Base-by-base conservation (phyloP, 1,140 invertebrate species). In the Eulimnadia texana region DNA sequence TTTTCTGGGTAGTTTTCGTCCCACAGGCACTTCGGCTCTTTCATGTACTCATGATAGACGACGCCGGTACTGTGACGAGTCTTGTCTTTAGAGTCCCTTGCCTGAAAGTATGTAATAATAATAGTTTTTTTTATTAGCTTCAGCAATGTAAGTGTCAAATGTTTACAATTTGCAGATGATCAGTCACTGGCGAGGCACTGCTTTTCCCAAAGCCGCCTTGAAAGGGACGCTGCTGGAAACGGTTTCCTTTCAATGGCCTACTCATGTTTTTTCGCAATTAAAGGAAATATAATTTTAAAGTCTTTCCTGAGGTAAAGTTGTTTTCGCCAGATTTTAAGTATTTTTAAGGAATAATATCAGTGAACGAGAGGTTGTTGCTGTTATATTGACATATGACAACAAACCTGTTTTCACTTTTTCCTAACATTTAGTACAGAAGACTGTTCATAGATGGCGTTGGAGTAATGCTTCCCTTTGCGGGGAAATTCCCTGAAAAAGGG, bases 1-100 rank as follows among this genome's bases (percentile, higher is more conserved):
- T 80, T 80, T 72, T 96, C 91, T 2, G 85, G 84, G 74, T 93
- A 88, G 56, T 81, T 79, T 3, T 76, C 65, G 73, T 93, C 90
- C 90, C 90, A 94, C 0, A 86, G 72, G 70, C 88, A 93, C 19
- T 72, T 67, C 69, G 93, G 90, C 57, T 87, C 78, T 1, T 76
- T 68, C 87, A 93, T 91, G 1, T 79, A 75, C 54, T 78, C 74
- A 70, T 93, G 85, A 67, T 83, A 91, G 50, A 90, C 78, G 2
- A 94, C 70, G 0, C 88, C 90, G 1, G 90, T 93, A 10, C 76
- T 67, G 13, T 77, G 77, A 20, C 76, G 76, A 13, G 77, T 68
- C 66, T 77, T 72, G 0, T 69, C 70, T 69, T 82, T 82, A 0
- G 82, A 76, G 63, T 81, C 79, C 68, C 82, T 77, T n/a, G 82